Percentiles rank a stretch among this genome's conserved stretches.
Evolutionary conservation across 2,888 invertebrate species (phyloP).

Genomic region (Eueremaeus valkanovi): DNA sequence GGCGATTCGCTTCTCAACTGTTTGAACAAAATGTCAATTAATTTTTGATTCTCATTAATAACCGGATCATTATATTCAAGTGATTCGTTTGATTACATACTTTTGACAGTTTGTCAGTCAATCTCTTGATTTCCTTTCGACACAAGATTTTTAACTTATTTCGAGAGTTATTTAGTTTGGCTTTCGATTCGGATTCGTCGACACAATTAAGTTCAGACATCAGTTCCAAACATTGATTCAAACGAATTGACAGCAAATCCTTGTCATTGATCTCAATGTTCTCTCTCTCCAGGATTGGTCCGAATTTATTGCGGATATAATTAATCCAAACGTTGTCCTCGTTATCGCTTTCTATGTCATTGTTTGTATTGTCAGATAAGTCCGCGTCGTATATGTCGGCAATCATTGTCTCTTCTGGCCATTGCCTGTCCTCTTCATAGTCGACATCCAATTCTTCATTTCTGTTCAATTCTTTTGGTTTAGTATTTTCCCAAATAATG

Average conservation of each 20-base stretch:
- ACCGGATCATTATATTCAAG: background rate
- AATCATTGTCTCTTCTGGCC: background rate
- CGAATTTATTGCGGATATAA: background rate
- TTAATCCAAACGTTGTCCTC: conserved; percentile 10
- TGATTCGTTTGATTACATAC: background rate
- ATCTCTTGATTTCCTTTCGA: background rate
- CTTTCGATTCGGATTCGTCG: background rate
- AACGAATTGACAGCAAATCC: conserved; percentile 10
- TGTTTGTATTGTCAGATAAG: background rate
- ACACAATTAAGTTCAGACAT: background rate
- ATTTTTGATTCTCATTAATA: background rate
- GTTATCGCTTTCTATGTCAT: conserved; percentile 7
- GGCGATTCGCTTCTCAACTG: conserved; percentile 26
- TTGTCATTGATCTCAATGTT: background rate
- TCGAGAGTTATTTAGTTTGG: background rate
- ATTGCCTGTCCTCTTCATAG: background rate
- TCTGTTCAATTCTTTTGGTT: no score
- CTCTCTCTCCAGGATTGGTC: background rate
- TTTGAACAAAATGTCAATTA: background rate
- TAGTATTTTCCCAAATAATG: no score
- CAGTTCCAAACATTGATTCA: conserved; percentile 19
- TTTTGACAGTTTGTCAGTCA: background rate
- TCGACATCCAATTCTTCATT: background rate
- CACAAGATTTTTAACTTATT: background rate
- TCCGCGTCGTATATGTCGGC: background rate